Evolutionary conservation across 2,797 vertebrate species (phyloP), one percentile per base, ranked within the genome.

Genomic region (Galagoides demidoff): DNA sequence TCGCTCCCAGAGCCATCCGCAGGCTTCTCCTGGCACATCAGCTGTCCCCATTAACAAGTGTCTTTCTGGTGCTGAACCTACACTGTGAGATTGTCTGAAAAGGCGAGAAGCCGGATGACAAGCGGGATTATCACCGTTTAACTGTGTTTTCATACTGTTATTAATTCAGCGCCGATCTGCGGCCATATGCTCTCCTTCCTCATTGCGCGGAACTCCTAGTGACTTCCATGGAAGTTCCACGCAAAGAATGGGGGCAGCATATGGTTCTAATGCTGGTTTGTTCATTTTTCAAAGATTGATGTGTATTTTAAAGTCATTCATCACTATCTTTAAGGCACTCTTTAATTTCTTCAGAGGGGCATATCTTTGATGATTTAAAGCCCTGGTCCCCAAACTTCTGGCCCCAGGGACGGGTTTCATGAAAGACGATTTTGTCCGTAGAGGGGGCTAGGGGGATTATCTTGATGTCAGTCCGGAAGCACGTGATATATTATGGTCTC

Each of bases 141-240:
- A 94, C 97, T 94, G 94, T 92, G 93, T 94, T 97, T 96, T 96
- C 96, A 97, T 95, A 97, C 96, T 96, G 97, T 95, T 97, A 97
- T 97, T 97, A 97, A 97, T 97, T 97, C 94, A 92, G 81, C 92
- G 96, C 91, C 57, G 77, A 96, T 84, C 91, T 63, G 43, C 52
- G 31, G 89, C 97, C 97, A 97, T 98, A 97, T 97, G 97, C 43
- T 95, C 95, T 59, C 63, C 77, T 77, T 96, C 96, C 52, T 76
- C 90, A 61, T 94, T 91, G 68, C 59, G 79, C 85, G 83, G 96
- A 97, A 95, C 81, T 97, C 97, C 96, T 93, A 66, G 89, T 34
- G 94, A 79, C 87, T 93, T 90, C 73, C 49, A 12, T 39, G 93
- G 85, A 95, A 90, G 68, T 85, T 34, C 59, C 81, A 90, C 13